phyloP scores from a whole-genome alignment of 2,888 invertebrate species.

The Notodonta dromedarius region DNA sequence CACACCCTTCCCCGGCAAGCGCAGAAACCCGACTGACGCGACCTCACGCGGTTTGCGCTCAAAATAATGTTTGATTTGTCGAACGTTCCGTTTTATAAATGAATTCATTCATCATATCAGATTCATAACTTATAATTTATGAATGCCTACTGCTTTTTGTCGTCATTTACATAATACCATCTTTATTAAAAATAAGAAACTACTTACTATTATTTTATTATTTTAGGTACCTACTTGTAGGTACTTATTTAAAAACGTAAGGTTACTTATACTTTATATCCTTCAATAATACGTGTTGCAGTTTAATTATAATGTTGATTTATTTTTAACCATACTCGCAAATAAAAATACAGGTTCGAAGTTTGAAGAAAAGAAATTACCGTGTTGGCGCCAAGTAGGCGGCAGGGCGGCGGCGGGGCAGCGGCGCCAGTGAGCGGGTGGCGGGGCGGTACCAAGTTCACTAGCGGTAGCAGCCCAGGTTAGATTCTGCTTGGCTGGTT shows the following conservation, averaged over 20 bases:
- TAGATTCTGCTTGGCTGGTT: too few species aligned
- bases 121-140: constrained; percentile 11
- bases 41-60: constrained; percentile 58
- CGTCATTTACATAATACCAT: too few species aligned
- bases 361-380: constrained; percentile 27
- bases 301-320: not conserved
- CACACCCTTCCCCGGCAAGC: constrained; percentile 70
- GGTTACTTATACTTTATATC: too few species aligned
- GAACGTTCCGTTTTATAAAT: constrained; percentile 51
- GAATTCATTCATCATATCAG: constrained; percentile 40
- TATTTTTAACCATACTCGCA: not conserved
- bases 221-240: constrained; percentile 13
- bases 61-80: constrained; percentile 53
- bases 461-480: too few species aligned
- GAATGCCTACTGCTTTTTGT: too few species aligned
- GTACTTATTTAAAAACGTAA: constrained; percentile 19
- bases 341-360: not conserved
- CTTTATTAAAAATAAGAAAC: too few species aligned
- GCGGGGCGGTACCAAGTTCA: constrained; percentile 29
- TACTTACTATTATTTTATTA: too few species aligned
- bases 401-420: not conserved
- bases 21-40: constrained; percentile 80
- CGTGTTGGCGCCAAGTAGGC: constrained; percentile 52
- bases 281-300: too few species aligned
- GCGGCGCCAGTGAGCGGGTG: constrained; percentile 42